A percentile compares a stretch with the other conserved stretches of the same genome.
Conservation (phyloP, 2,888 invertebrate genomes). For the Parnassius apollo region DNA sequence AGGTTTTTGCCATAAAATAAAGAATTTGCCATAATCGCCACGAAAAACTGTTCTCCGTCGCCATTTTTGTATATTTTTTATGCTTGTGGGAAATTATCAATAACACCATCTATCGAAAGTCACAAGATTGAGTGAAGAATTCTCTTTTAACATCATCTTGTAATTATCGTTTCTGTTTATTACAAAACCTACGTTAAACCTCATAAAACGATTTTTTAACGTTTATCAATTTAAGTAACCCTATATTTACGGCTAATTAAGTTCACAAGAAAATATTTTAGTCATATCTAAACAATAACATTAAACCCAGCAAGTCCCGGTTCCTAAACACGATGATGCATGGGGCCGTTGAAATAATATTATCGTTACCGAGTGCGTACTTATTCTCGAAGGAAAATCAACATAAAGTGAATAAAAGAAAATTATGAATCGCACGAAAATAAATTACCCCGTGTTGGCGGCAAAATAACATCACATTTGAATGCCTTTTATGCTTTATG, state of each 20-base stretch:
- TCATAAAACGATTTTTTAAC: too few species aligned
- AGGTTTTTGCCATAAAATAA: too few species aligned
- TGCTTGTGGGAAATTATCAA: too few species aligned
- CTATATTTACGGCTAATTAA: conserved; percentile 25
- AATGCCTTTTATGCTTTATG: conserved; percentile 81
- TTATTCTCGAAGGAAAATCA: conserved; percentile 77
- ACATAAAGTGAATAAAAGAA: conserved; percentile 82
- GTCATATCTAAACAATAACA: conserved; percentile 66
- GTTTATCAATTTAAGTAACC: neutral
- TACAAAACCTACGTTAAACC: too few species aligned
- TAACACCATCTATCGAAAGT: too few species aligned
- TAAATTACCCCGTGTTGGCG: conserved; percentile 80
- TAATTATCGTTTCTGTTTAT: too few species aligned
- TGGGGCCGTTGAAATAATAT: conserved; percentile 79
- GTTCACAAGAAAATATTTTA: conserved; percentile 29
- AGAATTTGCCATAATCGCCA: too few species aligned
- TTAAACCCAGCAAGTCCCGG: conserved; percentile 56
- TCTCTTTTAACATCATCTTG: too few species aligned
- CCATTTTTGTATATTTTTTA: too few species aligned
- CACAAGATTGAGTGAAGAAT: too few species aligned
- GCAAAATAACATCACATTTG: conserved; percentile 82
- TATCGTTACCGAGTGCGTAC: conserved; percentile 78
- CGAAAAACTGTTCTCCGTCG: too few species aligned
- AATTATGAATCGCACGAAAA: conserved; percentile 80
- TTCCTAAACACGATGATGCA: conserved; percentile 61